These are phyloP conservation scores for Smutsia gigantea DNA, from an alignment of 2,797 vertebrate genomes.

Conservation along the genomic window DNA sequence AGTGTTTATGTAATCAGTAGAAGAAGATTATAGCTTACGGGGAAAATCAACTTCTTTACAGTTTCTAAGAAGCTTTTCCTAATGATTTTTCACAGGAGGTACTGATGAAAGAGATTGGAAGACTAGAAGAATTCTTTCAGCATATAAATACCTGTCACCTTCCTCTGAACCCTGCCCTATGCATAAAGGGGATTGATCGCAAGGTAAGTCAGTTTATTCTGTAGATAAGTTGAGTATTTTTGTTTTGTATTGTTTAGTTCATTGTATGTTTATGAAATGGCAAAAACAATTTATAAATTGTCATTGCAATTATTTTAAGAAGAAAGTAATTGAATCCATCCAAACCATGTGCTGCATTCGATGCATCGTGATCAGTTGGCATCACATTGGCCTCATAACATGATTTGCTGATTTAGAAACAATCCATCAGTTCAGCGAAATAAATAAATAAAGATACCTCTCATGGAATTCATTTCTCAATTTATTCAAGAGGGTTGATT, in stretches of 20 bases:
- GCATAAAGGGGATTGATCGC: constrained; percentile 81
- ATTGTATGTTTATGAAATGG: background rate
- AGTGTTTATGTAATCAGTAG: background rate
- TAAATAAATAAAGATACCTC: background rate
- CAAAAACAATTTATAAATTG: background rate
- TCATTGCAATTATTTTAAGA: background rate
- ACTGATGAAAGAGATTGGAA: constrained; percentile 79
- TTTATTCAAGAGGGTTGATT: constrained; percentile 6
- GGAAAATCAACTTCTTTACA: constrained; percentile 10
- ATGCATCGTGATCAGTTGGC: background rate
- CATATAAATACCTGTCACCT: constrained; percentile 82
- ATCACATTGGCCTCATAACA: background rate
- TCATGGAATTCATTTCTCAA: background rate
- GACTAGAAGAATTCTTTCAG: constrained; percentile 83
- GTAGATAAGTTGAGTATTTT: background rate
- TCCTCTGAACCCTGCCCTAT: constrained; percentile 78
- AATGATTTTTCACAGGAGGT: constrained; percentile 80
- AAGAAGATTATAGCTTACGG: constrained; percentile 14
- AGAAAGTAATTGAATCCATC: background rate
- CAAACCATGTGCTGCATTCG: background rate
- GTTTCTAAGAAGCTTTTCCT: constrained; percentile 37
- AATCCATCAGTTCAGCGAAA: background rate
- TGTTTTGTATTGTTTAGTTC: background rate
- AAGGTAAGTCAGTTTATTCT: constrained; percentile 73
- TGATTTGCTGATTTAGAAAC: constrained; percentile 19